phyloP scores from a whole-genome alignment of 2,888 invertebrate species.

The Zhuqinia jingwanae region DNA sequence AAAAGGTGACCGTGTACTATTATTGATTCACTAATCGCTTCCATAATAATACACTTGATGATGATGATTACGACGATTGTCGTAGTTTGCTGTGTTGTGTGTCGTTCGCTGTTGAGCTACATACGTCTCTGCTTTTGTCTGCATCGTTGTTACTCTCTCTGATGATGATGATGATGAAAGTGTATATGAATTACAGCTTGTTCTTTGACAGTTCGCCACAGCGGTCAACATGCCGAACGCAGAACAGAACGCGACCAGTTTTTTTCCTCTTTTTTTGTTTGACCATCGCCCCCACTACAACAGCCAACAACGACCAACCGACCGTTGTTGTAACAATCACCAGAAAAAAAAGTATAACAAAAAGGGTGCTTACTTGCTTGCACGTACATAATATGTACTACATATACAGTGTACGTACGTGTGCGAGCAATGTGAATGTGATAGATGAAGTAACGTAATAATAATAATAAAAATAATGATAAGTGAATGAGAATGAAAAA shows the following conservation, averaged over 20 bases:
- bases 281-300: conserved; percentile 15
- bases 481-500: conserved; percentile 59
- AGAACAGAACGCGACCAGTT: conserved; percentile 18
- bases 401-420: no score
- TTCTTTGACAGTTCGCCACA: conserved; percentile 54
- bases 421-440: conserved; percentile 22
- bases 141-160: no score
- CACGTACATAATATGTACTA: no score
- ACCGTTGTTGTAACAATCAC: conserved; percentile 8
- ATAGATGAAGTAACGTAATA: conserved; percentile 60
- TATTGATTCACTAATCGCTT: conserved; percentile 68
- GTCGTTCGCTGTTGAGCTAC: background rate
- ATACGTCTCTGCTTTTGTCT: background rate
- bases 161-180: conserved; percentile 23
- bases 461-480: conserved; percentile 17
- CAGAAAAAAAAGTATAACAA: conserved; percentile 28
- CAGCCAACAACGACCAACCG: background rate
- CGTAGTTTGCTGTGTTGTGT: background rate
- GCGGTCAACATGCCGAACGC: background rate
- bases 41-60: conserved; percentile 16
- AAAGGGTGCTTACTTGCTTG: conserved; percentile 15
- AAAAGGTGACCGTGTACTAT: conserved; percentile 28
- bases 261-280: conserved; percentile 23
- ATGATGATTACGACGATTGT: background rate
- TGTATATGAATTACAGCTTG: conserved; percentile 49